Percentiles rank a stretch among this genome's conserved stretches.
These are phyloP conservation scores for Sander vitreus DNA, from an alignment of 2,113 vertebrate genomes.

Conservation along the genomic window DNA sequence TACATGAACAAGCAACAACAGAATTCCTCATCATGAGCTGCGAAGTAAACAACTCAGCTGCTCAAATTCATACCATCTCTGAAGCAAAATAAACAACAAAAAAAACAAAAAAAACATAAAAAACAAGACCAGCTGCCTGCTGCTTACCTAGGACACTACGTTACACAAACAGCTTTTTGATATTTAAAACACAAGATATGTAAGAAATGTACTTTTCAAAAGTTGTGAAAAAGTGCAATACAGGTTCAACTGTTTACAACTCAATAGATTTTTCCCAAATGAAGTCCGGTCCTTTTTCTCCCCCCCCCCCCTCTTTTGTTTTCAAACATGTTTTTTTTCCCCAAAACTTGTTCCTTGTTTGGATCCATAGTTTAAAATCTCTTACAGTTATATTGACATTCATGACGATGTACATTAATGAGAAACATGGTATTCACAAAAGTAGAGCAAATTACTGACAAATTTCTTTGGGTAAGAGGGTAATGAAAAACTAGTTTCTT, in stretches of 20 bases:
- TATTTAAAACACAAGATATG: constrained; percentile 92
- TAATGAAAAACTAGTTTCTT: constrained; percentile 78
- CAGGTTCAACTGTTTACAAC: constrained; percentile 89
- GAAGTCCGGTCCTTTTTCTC: constrained; percentile 80
- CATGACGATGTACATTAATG: constrained; percentile 86
- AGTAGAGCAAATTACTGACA: constrained; percentile 82
- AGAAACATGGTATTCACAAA: constrained; percentile 85
- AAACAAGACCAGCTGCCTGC: constrained; percentile 88
- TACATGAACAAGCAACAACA: constrained; percentile 94
- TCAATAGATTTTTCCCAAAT: constrained; percentile 83
- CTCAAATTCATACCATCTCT: constrained; percentile 81
- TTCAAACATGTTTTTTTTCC: constrained; percentile 72
- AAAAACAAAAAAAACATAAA: constrained; percentile 78
- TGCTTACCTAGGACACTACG: constrained; percentile 89
- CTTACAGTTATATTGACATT: constrained; percentile 91
- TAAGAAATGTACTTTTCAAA: constrained; percentile 94
- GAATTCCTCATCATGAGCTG: constrained; percentile 84
- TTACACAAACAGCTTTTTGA: constrained; percentile 90
- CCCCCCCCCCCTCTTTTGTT: constrained; percentile 68
- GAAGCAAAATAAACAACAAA: constrained; percentile 79
- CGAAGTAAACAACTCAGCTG: constrained; percentile 77
- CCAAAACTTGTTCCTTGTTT: constrained; percentile 81
- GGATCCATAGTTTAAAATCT: constrained; percentile 86
- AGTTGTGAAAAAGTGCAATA: constrained; percentile 96
- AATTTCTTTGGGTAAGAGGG: constrained; percentile 91